Conservation (phyloP, 2,797 vertebrate species). For the Setipinna tenuifilis region DNA sequence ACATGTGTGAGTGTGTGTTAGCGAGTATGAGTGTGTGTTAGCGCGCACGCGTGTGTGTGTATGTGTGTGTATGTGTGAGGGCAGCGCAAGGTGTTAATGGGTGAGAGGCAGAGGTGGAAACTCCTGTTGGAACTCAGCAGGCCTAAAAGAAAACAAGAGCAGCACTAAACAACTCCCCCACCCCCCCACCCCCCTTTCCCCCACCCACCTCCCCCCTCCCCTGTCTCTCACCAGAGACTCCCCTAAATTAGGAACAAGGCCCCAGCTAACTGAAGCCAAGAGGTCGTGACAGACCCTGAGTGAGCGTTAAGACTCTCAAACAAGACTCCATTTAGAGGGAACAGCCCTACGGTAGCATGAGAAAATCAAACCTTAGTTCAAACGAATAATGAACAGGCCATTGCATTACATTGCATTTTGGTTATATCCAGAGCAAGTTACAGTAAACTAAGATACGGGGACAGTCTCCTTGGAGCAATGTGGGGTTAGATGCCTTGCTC, state of each 20-base stretch:
- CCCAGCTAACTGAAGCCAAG: not conserved
- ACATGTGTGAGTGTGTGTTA: not conserved
- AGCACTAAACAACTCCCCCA: not conserved
- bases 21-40: not conserved
- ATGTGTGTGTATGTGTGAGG: not conserved
- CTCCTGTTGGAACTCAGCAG: not conserved
- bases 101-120: not conserved
- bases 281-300: not conserved
- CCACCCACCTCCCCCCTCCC: too few species aligned
- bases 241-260: not conserved
- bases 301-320: not conserved
- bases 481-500: too few species aligned
- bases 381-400: not conserved
- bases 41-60: not conserved
- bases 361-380: not conserved
- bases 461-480: too few species aligned
- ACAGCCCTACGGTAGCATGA: not conserved
- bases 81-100: not conserved
- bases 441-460: too few species aligned
- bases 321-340: not conserved
- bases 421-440: too few species aligned
- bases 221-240: not conserved
- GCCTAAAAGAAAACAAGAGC: not conserved
- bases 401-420: too few species aligned
- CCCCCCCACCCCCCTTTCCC: too few species aligned